These are phyloP conservation scores for Ciconia boyciana DNA, from an alignment of 2,113 vertebrate species.

Conservation along the genomic window DNA sequence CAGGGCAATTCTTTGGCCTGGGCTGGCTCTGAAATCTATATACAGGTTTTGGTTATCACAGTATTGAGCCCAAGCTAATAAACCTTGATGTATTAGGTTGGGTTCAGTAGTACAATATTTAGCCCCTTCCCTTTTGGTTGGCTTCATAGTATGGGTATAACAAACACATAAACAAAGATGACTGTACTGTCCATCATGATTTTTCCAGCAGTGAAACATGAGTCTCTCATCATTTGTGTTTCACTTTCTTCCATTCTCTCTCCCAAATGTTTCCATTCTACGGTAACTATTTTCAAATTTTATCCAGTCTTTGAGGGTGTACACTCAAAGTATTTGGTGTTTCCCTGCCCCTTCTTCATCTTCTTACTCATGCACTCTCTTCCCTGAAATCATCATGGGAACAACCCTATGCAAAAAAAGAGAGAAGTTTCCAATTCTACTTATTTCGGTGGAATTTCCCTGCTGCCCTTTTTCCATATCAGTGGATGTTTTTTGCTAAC, in stretches of 20 bases:
- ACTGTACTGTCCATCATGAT: neutral
- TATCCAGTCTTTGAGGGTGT: neutral
- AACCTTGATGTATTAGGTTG: neutral
- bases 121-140: neutral
- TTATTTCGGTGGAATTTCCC: slow-evolving; percentile 43
- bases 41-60: neutral
- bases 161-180: neutral
- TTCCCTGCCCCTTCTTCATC: slow-evolving; percentile 21
- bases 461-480: slow-evolving; percentile 20
- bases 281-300: neutral
- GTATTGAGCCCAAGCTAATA: neutral
- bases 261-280: slow-evolving; percentile 25
- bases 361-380: neutral
- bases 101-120: neutral
- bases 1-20: neutral
- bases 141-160: neutral
- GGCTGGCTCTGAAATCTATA: neutral
- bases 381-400: slow-evolving; percentile 24
- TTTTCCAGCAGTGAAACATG: slow-evolving; percentile 23
- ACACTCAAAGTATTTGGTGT: neutral
- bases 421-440: slow-evolving; percentile 28
- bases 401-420: neutral
- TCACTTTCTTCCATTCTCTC: slow-evolving; percentile 14
- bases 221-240: neutral
- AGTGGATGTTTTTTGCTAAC: neutral